Base-by-base conservation (phyloP, 2,888 invertebrate species). In the Cantharis lateralis region DNA sequence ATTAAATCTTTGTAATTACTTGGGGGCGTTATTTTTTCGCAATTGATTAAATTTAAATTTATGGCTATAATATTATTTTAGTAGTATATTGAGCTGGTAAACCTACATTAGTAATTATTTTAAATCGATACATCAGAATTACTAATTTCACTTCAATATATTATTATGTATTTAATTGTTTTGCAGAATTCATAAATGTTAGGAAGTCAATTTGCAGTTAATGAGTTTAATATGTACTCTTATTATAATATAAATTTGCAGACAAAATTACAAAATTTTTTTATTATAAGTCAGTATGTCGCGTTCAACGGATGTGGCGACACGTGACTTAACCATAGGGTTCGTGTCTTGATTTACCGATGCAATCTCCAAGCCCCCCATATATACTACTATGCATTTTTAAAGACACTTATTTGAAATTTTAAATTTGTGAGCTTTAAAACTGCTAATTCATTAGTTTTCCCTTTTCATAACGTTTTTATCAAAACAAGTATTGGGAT, bases 251-350 rank as follows among this genome's bases (percentile, higher is more conserved):
- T 75, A 72, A 78, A 76, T 71, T 77, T 77, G 77, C 75, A 75
- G 74, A 76, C 74, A 74, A 74, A 70, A 74, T 76, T 66, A 74
- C 70, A 80, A 80, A 79, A 79, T 79, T 83, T 85, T 87, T 86
- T 87, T 86, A 87, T 87, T 87, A 83, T 87, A 87, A 87, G 87
- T 87, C 87, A 87, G 86, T 87, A 83, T 87, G 87, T 87, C 87
- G 87, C 85, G 79, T 80, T 82, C 81, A 83, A 84, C 87, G 87
- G 88, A 87, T 87, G 85, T 82, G 78, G 82, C 82, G 82, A 84
- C 86, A 85, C 87, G 87, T 87, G 87, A 87, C 85, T 81, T 78
- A 81, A 80, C 79, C 64, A 78, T 81, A 83, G 84, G 84, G 85
- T 85, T 83, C 86, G 85, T 87, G 86, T 84, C 83, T 83, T 83